Conservation (phyloP, 2,888 invertebrate species). For the Meteorus cinctellus region DNA sequence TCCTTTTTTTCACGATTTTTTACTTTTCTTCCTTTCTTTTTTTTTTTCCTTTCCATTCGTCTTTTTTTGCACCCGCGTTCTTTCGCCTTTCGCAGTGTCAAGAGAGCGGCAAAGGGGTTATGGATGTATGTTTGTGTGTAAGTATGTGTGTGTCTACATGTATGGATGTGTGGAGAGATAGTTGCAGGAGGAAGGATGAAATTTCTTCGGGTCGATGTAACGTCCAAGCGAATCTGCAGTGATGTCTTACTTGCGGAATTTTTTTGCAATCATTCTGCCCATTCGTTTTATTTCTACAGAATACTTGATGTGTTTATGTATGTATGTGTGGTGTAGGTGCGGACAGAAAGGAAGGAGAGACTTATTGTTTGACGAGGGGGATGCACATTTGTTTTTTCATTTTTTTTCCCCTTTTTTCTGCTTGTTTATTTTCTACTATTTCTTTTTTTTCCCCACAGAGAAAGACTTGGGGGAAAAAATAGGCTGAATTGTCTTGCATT, state of each 20-base stretch:
- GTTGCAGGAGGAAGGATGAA: not conserved
- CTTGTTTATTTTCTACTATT: not conserved
- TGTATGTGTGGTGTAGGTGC: not conserved
- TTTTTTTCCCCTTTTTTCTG: not conserved
- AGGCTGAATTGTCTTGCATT: conserved; percentile 16
- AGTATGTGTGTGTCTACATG: not conserved
- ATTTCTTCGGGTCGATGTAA: conserved; percentile 36
- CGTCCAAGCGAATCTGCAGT: conserved; percentile 41
- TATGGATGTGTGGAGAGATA: not conserved
- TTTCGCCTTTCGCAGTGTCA: conserved; percentile 13
- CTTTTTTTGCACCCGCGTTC: not conserved
- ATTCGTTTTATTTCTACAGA: conserved; percentile 29
- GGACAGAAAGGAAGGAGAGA: conserved; percentile 29
- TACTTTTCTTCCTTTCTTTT: not conserved
- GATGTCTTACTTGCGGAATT: conserved; percentile 40
- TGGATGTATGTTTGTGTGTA: not conserved
- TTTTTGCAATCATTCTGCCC: conserved; percentile 30
- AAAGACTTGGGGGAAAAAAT: not conserved
- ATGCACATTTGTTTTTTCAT: not conserved
- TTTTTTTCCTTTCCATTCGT: not conserved
- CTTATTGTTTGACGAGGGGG: conserved; percentile 18
- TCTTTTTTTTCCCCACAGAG: not conserved
- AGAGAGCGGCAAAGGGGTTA: not conserved
- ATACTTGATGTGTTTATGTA: conserved; percentile 20
- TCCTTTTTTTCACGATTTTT: not conserved